phyloP scores from a whole-genome alignment of 2,797 vertebrate genomes.

The Salmo trutta region DNA sequence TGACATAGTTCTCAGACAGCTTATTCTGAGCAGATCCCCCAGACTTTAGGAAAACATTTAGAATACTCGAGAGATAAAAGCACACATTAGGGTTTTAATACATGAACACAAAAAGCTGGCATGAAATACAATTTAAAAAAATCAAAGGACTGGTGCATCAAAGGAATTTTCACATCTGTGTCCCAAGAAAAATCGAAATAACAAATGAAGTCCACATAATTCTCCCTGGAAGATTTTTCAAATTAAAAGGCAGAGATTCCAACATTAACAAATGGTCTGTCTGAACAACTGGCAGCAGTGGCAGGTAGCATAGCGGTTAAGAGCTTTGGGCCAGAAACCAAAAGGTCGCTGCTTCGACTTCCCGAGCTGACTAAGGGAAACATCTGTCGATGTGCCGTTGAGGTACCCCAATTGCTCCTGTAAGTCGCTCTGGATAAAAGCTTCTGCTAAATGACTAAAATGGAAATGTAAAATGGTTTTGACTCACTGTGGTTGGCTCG shows the following conservation, averaged over 20 bases:
- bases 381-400: no score
- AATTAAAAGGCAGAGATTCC: slow-evolving; percentile 23
- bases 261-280: slow-evolving; percentile 5
- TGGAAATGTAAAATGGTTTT: background rate
- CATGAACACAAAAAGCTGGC: slow-evolving; percentile 32
- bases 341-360: no score
- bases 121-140: slow-evolving; percentile 16
- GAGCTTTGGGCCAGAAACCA: no score
- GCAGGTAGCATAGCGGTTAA: no score
- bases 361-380: no score
- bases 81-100: background rate
- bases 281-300: background rate
- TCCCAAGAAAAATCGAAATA: slow-evolving; percentile 16
- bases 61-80: slow-evolving; percentile 38
- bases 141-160: background rate
- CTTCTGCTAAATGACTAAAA: no score
- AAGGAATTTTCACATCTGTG: background rate
- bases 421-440: no score
- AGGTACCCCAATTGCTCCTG: no score
- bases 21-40: background rate
- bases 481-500: background rate
- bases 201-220: slow-evolving; percentile 19
- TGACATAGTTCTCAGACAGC: background rate
- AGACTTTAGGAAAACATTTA: slow-evolving; percentile 45
- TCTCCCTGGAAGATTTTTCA: slow-evolving; percentile 10